These are phyloP conservation scores for Caenorhabditis sp. DNA, from an alignment of 2,888 invertebrate species.

Conservation along the genomic window DNA sequence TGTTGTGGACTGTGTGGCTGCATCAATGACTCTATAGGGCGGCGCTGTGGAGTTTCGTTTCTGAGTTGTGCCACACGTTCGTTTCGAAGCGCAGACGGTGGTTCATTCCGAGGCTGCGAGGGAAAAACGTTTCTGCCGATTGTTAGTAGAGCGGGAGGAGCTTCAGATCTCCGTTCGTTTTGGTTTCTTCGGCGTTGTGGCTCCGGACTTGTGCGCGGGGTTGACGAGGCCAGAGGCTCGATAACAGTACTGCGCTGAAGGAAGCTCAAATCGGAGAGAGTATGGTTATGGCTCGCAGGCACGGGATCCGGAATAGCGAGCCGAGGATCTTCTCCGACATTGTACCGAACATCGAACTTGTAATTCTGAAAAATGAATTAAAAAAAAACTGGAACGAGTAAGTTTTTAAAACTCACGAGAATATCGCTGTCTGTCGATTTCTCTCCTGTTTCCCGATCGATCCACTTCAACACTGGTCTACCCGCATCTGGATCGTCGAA, in stretches of 20 bases:
- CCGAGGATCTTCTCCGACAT: not conserved
- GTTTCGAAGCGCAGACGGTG: no score
- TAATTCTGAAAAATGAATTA: not conserved
- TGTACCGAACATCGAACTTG: constrained; percentile 6
- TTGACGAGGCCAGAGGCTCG: not conserved
- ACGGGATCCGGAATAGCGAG: not conserved
- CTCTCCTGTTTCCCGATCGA: constrained; percentile 3
- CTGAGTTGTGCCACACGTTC: no score
- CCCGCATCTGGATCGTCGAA: not conserved
- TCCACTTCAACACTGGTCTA: not conserved
- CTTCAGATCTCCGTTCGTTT: no score
- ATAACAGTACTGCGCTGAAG: not conserved
- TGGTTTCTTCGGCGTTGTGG: not conserved
- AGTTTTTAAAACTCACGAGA: not conserved
- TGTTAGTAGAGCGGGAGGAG: not conserved
- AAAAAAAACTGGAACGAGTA: no score
- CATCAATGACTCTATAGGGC: no score
- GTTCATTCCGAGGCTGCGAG: no score
- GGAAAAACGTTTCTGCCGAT: no score
- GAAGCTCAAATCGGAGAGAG: not conserved
- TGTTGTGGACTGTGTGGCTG: not conserved
- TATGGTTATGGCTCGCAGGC: not conserved
- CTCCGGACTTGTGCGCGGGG: not conserved
- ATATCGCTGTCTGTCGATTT: not conserved
- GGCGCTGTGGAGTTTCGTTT: no score